Base-by-base conservation (phyloP, 2,888 invertebrate genomes). In the Spisula solida region DNA sequence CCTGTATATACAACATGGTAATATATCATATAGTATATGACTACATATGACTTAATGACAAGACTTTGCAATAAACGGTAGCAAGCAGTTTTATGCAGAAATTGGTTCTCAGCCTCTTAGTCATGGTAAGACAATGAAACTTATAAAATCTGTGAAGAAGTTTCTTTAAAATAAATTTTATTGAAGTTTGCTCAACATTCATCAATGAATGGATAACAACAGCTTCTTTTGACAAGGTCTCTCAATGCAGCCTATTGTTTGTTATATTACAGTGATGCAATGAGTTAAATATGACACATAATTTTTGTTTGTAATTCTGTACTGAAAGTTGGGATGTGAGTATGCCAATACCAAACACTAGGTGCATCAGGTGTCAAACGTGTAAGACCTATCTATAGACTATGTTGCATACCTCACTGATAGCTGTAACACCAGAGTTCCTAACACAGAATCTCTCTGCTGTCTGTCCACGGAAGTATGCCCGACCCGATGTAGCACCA, bases 361-460 rank as follows among this genome's bases (percentile, higher is more conserved):
- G 2, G 8, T 41, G 41, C 41, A 41, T 41, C 41, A 41, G 41
- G 8, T 2, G 41, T 8, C 41, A 41, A 41, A 41, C 41, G 8
- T 2, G 8, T 41, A 8, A 41, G 2, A 41, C 4, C 2, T 2
- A 41, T 8, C 2, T 41, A 41, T 41, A 41, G 41, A 41, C 41
- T 5, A 41, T 41, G 41, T 41, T 41, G 14, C 18, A 95, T 89
- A 97, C 97, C 97, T 99, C 99, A 92, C 98, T 98, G 25, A 99
- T 99, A 20, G 99, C 99, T 51, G 98, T 97, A 70, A 98, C 99
- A 5, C 99, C 99, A 0, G 99, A 99, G 97, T 99, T 99, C 92
- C 99, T 98, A 29, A 99, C 99, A 96, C 99, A 99, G 97, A 99
- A 99, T 48, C 99, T 98, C 97, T 99, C 99, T 20, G 99, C 99